Base-by-base conservation (phyloP, 2,888 invertebrate genomes). In the Diadegma fenestrale region DNA sequence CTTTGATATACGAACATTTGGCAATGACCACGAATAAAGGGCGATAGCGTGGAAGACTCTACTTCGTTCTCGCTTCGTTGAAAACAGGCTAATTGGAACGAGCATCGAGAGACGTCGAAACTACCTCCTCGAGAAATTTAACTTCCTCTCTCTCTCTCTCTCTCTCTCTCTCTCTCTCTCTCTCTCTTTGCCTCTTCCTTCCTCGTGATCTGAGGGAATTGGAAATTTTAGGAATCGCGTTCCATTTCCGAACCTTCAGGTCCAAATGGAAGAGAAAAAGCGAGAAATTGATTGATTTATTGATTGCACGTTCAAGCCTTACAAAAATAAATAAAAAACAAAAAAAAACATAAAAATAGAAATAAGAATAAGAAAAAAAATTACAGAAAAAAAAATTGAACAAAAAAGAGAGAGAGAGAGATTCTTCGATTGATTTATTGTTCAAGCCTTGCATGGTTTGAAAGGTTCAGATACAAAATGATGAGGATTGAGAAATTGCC, bases 71-170 rank as follows among this genome's bases (percentile, higher is more conserved):
- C 81, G 78, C 33, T 80, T 80, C 72, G 79, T 80, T 82, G 80
- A 77, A 85, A 80, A 80, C 63, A 76, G 66, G 71, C 76, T 71
- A 85, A 85, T 85, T 85, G 80, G 76, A 82, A 48, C 22, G 69
- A 76, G 33, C 33, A 37, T 51, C 37, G 58, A 45, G 8, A 51
- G n/a, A 61, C 43, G 72, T 72, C 76, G 79, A 77, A 80, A 85
- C 72, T 48, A 80, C 77, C 76, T 63, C 8, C 12, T 22, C 61
- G 63, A 68, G 68, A 72, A 85, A 80, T 85, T 80, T 76, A 72
- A 37, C 22, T 71, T 17, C 17, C 61, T 33, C 58, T 22, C 6
- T 63, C 63, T 37, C 66, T 48, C 43, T 63, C 43, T 19, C 30
- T 71, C 33, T 22, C 58, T 43, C 54, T n/a, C 5, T 63, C 63